Evolutionary conservation across 1,140 invertebrate genomes (phyloP).

Genomic region (Harlomillsia oculata): DNA sequence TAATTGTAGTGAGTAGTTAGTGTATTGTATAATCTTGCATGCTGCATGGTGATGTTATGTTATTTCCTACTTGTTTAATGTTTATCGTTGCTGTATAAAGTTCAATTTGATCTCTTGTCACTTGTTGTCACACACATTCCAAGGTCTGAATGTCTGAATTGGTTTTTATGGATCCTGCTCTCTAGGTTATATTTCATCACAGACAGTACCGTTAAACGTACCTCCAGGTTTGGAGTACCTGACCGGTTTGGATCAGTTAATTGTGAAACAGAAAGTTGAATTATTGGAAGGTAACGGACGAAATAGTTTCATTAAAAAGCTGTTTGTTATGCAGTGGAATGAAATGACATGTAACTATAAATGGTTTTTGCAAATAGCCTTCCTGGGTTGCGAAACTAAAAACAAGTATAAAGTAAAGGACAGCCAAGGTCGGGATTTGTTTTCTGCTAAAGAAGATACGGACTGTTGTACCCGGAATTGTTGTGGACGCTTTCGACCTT

Average conservation of each 20-base stretch:
- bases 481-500: conserved; percentile 59
- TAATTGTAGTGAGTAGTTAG: too few relatives aligned
- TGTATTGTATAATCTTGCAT: background rate
- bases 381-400: conserved; percentile 36
- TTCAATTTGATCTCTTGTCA: background rate
- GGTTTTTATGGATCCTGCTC: background rate
- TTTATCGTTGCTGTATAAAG: background rate
- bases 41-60: background rate
- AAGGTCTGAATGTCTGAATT: too few relatives aligned
- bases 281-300: conserved; percentile 58
- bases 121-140: background rate
- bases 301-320: background rate
- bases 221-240: conserved; percentile 88
- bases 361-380: conserved; percentile 26
- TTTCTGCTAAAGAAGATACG: conserved; percentile 72
- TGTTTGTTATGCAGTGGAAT: too few relatives aligned
- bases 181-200: conserved; percentile 6
- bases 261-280: conserved; percentile 81
- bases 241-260: conserved; percentile 74
- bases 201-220: conserved; percentile 49
- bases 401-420: conserved; percentile 41
- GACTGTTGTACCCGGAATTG: conserved; percentile 54
- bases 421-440: conserved; percentile 66
- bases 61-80: background rate
- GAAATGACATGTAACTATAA: too few relatives aligned